A percentile compares a stretch with the other conserved stretches of the same genome.
Conservation (phyloP, 2,888 invertebrate species). For the Synergus itoensis region DNA sequence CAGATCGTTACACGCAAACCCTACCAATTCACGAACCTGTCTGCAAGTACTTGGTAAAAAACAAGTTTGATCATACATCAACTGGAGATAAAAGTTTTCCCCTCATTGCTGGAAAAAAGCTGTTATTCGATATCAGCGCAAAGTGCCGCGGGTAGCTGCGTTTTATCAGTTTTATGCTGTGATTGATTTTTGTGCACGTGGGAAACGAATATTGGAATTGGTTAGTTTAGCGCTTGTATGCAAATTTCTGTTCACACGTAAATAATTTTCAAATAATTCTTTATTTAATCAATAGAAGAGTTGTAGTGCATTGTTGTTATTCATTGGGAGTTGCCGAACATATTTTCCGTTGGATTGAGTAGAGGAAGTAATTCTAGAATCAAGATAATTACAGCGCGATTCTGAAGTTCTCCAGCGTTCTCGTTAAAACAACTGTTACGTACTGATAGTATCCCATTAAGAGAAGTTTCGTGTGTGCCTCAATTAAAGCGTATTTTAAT, state of each 20-base stretch:
- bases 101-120: background rate
- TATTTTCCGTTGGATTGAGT: slow-evolving; percentile 14
- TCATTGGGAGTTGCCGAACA: slow-evolving; percentile 3
- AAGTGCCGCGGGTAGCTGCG: background rate
- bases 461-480: slow-evolving; percentile 69
- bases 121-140: background rate
- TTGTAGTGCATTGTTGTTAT: background rate
- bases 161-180: background rate
- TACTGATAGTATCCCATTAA: slow-evolving; percentile 72
- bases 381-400: slow-evolving; percentile 32
- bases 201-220: background rate
- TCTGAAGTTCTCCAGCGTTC: slow-evolving; percentile 53
- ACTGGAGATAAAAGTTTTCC: slow-evolving; percentile 27
- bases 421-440: slow-evolving; percentile 71
- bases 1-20: slow-evolving; percentile 48
- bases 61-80: slow-evolving; percentile 20
- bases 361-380: slow-evolving; percentile 23
- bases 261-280: too few relatives aligned
- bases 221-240: background rate
- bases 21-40: slow-evolving; percentile 29
- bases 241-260: too few relatives aligned
- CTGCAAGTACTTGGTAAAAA: slow-evolving; percentile 20
- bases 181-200: background rate
- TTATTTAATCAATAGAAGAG: too few relatives aligned
- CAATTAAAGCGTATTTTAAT: slow-evolving; percentile 71